A percentile compares a stretch with the other conserved stretches of the same genome.
Conservation (phyloP, 2,113 vertebrate genomes). For the Podilymbus podiceps region DNA sequence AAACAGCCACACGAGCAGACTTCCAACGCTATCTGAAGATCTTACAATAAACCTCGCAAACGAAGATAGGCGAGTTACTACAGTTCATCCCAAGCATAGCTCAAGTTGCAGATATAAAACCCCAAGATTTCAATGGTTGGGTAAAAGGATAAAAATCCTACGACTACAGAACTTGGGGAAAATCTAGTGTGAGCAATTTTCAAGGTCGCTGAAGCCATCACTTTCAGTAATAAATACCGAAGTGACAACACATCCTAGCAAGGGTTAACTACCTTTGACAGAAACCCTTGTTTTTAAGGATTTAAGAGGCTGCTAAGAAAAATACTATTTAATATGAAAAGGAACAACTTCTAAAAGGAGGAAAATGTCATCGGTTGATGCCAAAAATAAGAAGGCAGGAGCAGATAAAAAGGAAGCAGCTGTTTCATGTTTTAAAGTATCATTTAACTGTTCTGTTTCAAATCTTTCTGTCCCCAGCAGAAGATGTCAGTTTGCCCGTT, state of each 20-base stretch:
- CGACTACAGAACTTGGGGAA: neutral
- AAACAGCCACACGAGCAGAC: neutral
- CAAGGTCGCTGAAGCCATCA: neutral
- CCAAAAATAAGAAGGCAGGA: slow-evolving; percentile 27
- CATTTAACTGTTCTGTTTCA: slow-evolving; percentile 22
- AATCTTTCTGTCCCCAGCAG: slow-evolving; percentile 16
- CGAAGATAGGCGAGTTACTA: fast-evolving
- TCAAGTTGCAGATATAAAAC: neutral
- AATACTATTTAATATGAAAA: neutral
- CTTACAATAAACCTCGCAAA: neutral
- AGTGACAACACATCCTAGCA: neutral
- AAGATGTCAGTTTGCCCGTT: slow-evolving; percentile 34
- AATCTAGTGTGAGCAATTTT: fast-evolving
- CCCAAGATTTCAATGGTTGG: too few relatives aligned
- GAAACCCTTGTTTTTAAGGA: neutral
- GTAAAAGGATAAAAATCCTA: neutral
- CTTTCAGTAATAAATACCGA: neutral
- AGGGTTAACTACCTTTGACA: neutral
- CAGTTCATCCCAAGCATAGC: neutral
- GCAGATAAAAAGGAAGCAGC: slow-evolving; percentile 58
- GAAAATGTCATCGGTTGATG: neutral
- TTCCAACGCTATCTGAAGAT: neutral
- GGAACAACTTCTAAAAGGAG: neutral
- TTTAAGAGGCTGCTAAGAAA: slow-evolving; percentile 19
- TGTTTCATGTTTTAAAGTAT: slow-evolving; percentile 46